These are phyloP conservation scores for Ectropis grisescens DNA, from an alignment of 1,140 invertebrate genomes.

Conservation along the genomic window DNA sequence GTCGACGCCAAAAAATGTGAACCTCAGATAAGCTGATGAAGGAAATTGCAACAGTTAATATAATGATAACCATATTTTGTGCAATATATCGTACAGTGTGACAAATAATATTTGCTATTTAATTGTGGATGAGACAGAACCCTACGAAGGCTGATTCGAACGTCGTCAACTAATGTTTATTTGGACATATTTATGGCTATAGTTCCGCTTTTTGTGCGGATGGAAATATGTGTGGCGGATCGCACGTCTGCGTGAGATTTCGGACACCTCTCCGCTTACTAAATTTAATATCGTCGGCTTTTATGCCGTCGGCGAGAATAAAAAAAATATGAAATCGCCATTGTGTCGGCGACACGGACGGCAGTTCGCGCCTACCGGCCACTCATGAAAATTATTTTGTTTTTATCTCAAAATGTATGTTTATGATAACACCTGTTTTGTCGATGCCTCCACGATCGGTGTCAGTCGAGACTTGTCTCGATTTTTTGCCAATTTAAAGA, in stretches of 20 bases:
- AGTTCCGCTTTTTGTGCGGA: slow-evolving; percentile 67
- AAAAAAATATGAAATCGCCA: slow-evolving; percentile 63
- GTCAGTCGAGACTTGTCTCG: slow-evolving; percentile 58
- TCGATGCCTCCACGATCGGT: slow-evolving; percentile 64
- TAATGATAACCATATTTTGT: too few relatives aligned
- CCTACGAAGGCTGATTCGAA: slow-evolving; percentile 32
- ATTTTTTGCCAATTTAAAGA: slow-evolving; percentile 68
- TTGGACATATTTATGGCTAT: slow-evolving; percentile 70
- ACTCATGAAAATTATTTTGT: slow-evolving; percentile 69
- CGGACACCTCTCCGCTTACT: slow-evolving; percentile 68
- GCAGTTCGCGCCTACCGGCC: slow-evolving; percentile 64
- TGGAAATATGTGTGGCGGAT: slow-evolving; percentile 69
- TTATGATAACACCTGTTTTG: slow-evolving; percentile 71
- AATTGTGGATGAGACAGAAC: slow-evolving; percentile 25
- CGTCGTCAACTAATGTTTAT: slow-evolving; percentile 64
- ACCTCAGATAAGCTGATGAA: too few relatives aligned
- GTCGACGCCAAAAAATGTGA: too few relatives aligned
- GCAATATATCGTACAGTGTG: too few relatives aligned
- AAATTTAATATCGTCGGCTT: slow-evolving; percentile 67
- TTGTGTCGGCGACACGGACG: slow-evolving; percentile 64
- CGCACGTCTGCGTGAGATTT: slow-evolving; percentile 68
- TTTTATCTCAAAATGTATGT: slow-evolving; percentile 69
- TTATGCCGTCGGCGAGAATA: slow-evolving; percentile 53
- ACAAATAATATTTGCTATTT: not conserved
- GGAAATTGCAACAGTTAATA: too few relatives aligned